Percentiles rank a stretch among this genome's conserved stretches.
phyloP scores from a whole-genome alignment of 35 echinoderm and acorn worm genomes.

The Lytechinus variegatus region DNA sequence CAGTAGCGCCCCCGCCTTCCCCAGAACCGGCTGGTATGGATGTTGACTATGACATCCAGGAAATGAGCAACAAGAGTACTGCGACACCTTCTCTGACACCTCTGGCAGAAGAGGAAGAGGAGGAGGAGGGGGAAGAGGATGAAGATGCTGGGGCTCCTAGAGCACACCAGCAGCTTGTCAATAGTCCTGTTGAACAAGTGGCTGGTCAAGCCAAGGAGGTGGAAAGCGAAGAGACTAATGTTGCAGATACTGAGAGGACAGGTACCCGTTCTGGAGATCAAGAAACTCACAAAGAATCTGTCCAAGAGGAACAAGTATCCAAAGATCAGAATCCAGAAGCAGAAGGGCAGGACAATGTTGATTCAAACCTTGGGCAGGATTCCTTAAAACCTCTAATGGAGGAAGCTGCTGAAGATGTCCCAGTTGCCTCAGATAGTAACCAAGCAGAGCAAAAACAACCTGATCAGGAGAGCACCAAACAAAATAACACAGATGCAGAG shows the following conservation, averaged over 20 bases:
- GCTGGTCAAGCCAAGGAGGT: slow-evolving; percentile 39
- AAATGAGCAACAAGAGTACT: not conserved
- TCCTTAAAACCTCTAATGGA: not conserved
- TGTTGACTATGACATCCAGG: slow-evolving; percentile 43
- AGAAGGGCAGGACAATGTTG: not conserved
- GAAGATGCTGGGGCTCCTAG: slow-evolving; percentile 21
- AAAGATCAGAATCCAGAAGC: not conserved
- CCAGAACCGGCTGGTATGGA: slow-evolving; percentile 60
- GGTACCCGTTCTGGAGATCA: not conserved
- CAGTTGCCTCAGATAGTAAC: not conserved
- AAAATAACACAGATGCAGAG: not conserved
- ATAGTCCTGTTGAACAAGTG: not conserved
- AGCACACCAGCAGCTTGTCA: not conserved
- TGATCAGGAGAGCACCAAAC: not conserved
- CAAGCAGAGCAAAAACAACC: not conserved
- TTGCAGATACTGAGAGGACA: slow-evolving; percentile 20
- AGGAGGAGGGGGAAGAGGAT: slow-evolving; percentile 50
- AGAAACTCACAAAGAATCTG: not conserved
- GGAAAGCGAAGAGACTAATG: not conserved
- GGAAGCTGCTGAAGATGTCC: not conserved
- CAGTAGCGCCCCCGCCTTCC: slow-evolving; percentile 71
- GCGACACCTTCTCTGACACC: slow-evolving; percentile 46
- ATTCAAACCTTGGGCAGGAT: not conserved
- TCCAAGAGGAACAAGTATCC: not conserved
- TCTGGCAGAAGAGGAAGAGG: slow-evolving; percentile 66